Conservation (phyloP, 2,113 vertebrate species). For the Daphoenositta chrysoptera region DNA sequence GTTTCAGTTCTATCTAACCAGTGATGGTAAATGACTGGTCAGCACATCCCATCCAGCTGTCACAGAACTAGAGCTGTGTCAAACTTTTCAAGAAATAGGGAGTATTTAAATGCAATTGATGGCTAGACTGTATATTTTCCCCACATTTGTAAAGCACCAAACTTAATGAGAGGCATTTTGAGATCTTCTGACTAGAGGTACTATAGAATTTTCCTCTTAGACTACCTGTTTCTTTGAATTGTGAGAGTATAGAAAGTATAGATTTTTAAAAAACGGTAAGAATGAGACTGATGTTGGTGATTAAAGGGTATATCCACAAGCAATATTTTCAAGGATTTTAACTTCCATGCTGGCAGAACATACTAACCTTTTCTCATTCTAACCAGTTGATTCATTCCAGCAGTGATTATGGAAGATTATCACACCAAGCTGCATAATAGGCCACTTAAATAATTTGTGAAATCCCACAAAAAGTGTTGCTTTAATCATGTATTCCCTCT, state of each 20-base stretch:
- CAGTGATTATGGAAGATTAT: not conserved
- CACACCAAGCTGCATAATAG: not conserved
- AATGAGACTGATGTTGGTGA: not conserved
- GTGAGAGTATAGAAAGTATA: not conserved
- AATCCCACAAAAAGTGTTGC: not conserved
- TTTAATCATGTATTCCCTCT: not conserved
- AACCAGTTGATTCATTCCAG: not conserved
- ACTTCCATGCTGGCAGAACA: not conserved
- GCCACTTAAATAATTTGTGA: not conserved
- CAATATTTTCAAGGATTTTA: not conserved
- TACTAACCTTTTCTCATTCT: not conserved
- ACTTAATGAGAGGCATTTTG: not conserved
- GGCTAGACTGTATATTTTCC: not conserved
- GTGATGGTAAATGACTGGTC: not conserved
- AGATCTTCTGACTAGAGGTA: not conserved
- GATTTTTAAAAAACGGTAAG: not conserved
- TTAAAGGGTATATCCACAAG: rapidly evolving
- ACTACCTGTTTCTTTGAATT: not conserved
- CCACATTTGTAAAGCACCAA: not conserved
- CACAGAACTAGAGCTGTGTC: not conserved
- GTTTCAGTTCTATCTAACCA: not conserved
- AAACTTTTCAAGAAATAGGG: not conserved
- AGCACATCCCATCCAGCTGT: not conserved
- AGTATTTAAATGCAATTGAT: not conserved
- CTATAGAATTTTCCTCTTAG: not conserved